Evolutionary conservation across 2,888 invertebrate species (phyloP).

Genomic region (Heliconius erato): DNA sequence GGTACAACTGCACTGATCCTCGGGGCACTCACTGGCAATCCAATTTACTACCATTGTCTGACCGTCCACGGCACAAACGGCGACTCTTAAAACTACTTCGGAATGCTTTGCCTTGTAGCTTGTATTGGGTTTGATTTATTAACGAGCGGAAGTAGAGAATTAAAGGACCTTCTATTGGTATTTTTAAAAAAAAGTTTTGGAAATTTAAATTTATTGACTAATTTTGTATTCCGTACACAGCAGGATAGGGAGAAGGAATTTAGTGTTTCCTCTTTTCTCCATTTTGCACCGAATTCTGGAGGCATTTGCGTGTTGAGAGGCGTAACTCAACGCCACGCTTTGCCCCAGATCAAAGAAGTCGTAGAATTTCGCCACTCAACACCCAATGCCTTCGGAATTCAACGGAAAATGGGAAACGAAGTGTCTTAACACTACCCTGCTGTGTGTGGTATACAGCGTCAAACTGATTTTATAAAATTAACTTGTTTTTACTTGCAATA

Average conservation of each 20-base stretch:
- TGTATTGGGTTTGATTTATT: slow-evolving; percentile 10
- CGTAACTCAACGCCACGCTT: no score
- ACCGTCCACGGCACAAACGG: slow-evolving; percentile 57
- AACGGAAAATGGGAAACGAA: no score
- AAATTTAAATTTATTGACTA: no score
- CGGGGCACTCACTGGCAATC: slow-evolving; percentile 71
- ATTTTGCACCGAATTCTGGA: no score
- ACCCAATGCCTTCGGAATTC: no score
- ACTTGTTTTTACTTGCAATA: not conserved
- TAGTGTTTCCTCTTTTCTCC: no score
- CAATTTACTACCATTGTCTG: slow-evolving; percentile 82
- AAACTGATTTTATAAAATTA: not conserved
- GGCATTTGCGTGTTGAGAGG: no score
- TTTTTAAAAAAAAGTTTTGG: not conserved
- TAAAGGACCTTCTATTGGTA: not conserved
- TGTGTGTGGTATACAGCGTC: not conserved
- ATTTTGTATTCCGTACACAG: no score
- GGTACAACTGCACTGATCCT: slow-evolving; percentile 65
- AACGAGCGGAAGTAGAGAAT: not conserved
- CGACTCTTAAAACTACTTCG: slow-evolving; percentile 39
- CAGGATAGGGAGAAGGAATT: no score
- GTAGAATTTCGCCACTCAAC: no score
- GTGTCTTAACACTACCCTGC: no score
- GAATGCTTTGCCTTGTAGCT: slow-evolving; percentile 26
- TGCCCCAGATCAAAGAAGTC: no score